phyloP scores from a whole-genome alignment of 1,140 invertebrate genomes.

The Papilio aristodemus region DNA sequence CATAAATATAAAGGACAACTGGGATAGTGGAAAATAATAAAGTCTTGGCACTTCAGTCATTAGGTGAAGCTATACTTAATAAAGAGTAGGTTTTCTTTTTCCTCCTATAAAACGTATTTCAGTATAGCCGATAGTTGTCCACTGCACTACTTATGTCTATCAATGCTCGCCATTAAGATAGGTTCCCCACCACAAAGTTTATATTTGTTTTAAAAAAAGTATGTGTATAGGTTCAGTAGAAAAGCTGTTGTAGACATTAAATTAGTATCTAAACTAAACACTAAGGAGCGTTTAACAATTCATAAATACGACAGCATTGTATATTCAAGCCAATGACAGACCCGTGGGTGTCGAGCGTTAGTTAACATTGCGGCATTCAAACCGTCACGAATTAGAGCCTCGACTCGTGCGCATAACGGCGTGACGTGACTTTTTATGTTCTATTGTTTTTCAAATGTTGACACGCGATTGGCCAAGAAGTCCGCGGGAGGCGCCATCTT shows the following conservation, averaged over 20 bases:
- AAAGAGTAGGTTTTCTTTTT: too few species aligned
- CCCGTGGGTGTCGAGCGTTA: slow-evolving; percentile 35
- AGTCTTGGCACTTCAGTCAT: too few species aligned
- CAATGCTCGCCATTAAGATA: too few species aligned
- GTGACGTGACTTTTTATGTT: slow-evolving; percentile 75
- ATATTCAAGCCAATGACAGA: slow-evolving; percentile 39
- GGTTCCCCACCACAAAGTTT: too few species aligned
- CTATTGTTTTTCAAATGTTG: slow-evolving; percentile 77
- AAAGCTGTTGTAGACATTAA: not conserved
- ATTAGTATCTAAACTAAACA: not conserved
- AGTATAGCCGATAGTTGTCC: too few species aligned
- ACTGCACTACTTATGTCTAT: too few species aligned
- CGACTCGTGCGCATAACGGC: slow-evolving; percentile 58
- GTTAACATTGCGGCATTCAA: slow-evolving; percentile 26
- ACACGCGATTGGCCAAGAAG: slow-evolving; percentile 56
- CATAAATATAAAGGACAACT: too few species aligned
- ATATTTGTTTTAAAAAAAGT: too few species aligned
- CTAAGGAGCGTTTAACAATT: not conserved
- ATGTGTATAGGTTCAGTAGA: not conserved
- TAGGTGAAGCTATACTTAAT: too few species aligned
- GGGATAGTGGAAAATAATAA: too few species aligned
- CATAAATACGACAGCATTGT: slow-evolving; percentile 16
- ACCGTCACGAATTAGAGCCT: slow-evolving; percentile 48
- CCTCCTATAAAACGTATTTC: too few species aligned
- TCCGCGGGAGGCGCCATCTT: slow-evolving; percentile 58